Base-by-base conservation (phyloP, 2,113 vertebrate species). In the Malurus elegans region DNA sequence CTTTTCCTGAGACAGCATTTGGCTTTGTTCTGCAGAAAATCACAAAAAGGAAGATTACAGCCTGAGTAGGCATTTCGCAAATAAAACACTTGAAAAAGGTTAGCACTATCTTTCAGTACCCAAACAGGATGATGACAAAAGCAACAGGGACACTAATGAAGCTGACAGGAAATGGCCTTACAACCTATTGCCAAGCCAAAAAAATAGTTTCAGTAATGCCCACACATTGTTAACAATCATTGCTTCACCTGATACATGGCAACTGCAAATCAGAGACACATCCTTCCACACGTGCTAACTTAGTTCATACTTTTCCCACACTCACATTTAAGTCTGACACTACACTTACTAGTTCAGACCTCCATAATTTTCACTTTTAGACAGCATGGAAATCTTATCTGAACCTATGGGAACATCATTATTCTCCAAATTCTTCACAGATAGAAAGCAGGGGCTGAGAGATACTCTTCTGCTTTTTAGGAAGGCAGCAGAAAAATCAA, bases 201-300 rank as follows among this genome's bases (percentile, higher is more conserved):
- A 93, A 92, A 57, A 50, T 8, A 21, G n/a, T 10, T 26, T 79
- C 36, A 32, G 10, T 38, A 62, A 61, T 29, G 26, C 36, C 64
- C 61, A 80, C 34, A 61, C 31, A 15, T 8, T 32, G n/a, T 7
- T 74, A 93, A 86, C 76, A 85, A 72, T 72, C 51, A 84, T 10
- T 40, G 51, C 11, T 93, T 93, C 86, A 92, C 88, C 48, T 95
- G 69, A 81, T 50, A 94, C 87, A 72, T 91, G 62, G 50, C 40
- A 67, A 92, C 19, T 62, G 18, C 84, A 82, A 92, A 92, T 88
- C 91, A 95, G 85, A 94, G 47, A 85, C 78, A 86, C 71, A 34
- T 85, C 70, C 74, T 56, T 84, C 31, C 17, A 58, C 21, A 67
- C 36, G 21, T 1, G 2, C 54, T 38, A 38, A 38, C 38, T 47